These are phyloP conservation scores for Apostichopus californicus DNA, from an alignment of 35 echinoderm and acorn worm species.

Conservation along the genomic window DNA sequence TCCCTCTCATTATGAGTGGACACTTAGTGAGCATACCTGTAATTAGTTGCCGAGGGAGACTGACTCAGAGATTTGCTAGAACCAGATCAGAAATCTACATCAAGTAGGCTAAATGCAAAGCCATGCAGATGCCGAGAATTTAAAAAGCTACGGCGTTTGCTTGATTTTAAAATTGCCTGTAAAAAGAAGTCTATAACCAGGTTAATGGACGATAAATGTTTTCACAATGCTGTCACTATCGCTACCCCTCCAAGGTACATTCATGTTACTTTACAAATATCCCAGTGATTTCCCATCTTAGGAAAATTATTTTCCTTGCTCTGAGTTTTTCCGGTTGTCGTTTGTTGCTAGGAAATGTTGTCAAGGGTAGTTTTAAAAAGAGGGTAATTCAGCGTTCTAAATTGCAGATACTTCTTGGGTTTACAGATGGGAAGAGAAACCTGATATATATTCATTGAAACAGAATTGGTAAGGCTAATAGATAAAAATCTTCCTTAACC, in stretches of 20 bases:
- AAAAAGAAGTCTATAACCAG: neutral
- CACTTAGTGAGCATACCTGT: neutral
- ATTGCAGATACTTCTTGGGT: no score
- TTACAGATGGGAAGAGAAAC: no score
- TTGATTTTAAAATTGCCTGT: neutral
- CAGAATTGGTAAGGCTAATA: no score
- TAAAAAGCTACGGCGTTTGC: neutral
- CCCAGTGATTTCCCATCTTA: no score
- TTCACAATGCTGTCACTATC: neutral
- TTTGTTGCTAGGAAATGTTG: no score
- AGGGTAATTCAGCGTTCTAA: no score
- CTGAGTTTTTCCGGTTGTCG: no score
- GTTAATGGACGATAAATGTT: neutral
- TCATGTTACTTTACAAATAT: no score
- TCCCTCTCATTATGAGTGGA: neutral
- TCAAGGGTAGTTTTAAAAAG: no score
- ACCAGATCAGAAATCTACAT: neutral
- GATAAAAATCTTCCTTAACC: no score
- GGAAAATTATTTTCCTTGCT: no score
- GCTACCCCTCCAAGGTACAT: neutral
- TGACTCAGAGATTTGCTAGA: neutral
- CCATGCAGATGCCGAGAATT: neutral
- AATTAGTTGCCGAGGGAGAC: neutral
- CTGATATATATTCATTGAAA: no score
- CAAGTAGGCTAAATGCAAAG: neutral